Evolutionary conservation across 2,113 vertebrate genomes (phyloP).

Genomic region (Ramphastos sulfuratus): DNA sequence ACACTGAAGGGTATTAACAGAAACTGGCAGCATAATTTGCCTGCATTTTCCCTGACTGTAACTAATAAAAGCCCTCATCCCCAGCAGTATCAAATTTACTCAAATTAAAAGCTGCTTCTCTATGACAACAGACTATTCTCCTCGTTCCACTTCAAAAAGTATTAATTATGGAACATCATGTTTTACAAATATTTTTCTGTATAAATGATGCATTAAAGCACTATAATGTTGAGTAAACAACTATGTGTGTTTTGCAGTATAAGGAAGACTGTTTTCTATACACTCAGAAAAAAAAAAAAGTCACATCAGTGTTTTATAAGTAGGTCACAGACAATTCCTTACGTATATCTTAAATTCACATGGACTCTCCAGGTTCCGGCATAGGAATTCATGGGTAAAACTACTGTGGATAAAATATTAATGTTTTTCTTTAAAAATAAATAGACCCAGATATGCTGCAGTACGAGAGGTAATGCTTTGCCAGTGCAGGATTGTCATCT

Average conservation of each 20-base stretch:
- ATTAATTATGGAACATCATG: slow-evolving; percentile 11
- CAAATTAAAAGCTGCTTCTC: slow-evolving; percentile 25
- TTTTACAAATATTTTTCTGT: slow-evolving; percentile 32
- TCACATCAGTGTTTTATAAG: slow-evolving; percentile 46
- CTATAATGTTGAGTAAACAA: background rate
- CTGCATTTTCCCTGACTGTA: background rate
- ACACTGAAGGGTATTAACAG: background rate
- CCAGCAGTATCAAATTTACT: slow-evolving; percentile 10
- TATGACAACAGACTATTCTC: slow-evolving; percentile 21
- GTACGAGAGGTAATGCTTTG: slow-evolving; percentile 1
- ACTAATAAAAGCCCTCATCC: slow-evolving; percentile 11
- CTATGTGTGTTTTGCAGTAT: background rate
- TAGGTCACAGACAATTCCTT: slow-evolving; percentile 58
- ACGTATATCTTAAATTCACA: slow-evolving; percentile 55
- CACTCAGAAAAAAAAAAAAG: background rate
- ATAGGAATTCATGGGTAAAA: slow-evolving; percentile 33
- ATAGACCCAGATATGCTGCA: slow-evolving; percentile 35
- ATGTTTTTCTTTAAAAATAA: slow-evolving; percentile 72
- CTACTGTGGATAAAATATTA: slow-evolving; percentile 62
- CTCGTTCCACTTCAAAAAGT: slow-evolving; percentile 40
- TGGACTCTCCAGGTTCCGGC: slow-evolving; percentile 25
- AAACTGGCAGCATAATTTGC: background rate
- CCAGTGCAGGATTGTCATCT: background rate
- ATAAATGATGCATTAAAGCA: slow-evolving; percentile 3
- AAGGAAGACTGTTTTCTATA: background rate